Percentiles rank a stretch among this genome's conserved stretches.
These are phyloP conservation scores for Orius insidiosus DNA, from an alignment of 1,140 invertebrate genomes.

Conservation along the genomic window DNA sequence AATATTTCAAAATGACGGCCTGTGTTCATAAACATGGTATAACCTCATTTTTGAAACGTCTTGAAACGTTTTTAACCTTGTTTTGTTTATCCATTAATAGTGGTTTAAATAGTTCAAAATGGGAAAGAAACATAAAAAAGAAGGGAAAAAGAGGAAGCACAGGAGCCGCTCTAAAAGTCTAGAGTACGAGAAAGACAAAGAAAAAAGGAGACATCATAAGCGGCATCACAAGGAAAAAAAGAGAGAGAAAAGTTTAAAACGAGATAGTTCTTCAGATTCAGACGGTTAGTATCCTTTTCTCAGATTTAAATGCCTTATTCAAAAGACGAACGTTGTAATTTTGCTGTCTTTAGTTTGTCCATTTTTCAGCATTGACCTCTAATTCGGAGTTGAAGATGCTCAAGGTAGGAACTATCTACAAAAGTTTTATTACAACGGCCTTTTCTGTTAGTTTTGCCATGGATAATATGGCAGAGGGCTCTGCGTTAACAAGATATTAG, in stretches of 20 bases:
- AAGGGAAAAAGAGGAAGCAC: conserved; percentile 31
- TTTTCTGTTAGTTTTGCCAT: too few species aligned
- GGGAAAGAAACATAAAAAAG: conserved; percentile 29
- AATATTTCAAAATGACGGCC: too few species aligned
- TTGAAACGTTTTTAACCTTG: too few species aligned
- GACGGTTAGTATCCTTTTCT: conserved; percentile 31
- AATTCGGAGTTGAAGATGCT: neutral
- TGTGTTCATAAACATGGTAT: too few species aligned
- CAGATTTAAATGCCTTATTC: too few species aligned
- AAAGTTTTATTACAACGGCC: neutral
- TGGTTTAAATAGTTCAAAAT: neutral
- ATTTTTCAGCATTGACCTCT: conserved; percentile 16
- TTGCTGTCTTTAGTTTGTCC: conserved; percentile 16
- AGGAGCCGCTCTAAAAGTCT: conserved; percentile 31
- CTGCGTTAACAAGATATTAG: too few species aligned
- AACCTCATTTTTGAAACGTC: too few species aligned
- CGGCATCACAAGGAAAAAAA: conserved; percentile 35
- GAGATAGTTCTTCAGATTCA: conserved; percentile 30
- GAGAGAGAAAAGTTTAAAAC: conserved; percentile 26
- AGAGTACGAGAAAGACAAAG: conserved; percentile 17
- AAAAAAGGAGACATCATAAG: conserved; percentile 36
- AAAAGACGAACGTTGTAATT: conserved; percentile 2
- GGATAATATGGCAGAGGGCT: too few species aligned
- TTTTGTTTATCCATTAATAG: too few species aligned
- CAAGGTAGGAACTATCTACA: neutral